These are phyloP conservation scores for Barnardius zonarius DNA, from an alignment of 2,113 vertebrate species.

Conservation along the genomic window DNA sequence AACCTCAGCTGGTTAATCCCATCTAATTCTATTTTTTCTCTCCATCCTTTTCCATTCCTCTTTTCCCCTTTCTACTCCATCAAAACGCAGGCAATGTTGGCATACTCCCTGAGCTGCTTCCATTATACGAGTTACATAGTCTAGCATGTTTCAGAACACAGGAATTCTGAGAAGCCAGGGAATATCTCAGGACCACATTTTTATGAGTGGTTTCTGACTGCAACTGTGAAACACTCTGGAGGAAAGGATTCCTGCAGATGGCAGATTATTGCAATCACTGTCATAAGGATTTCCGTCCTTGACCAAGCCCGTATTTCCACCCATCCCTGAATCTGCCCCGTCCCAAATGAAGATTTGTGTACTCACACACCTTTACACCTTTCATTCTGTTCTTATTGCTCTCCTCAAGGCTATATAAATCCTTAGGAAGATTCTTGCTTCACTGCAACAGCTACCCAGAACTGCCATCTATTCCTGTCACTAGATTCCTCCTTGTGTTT, in stretches of 20 bases:
- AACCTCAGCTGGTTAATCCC: neutral
- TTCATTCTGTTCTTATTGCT: neutral
- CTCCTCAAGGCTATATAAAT: neutral
- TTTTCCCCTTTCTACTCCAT: neutral
- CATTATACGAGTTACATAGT: neutral
- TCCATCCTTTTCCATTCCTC: neutral
- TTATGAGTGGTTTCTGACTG: neutral
- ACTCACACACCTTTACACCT: too few species aligned
- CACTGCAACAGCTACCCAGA: neutral
- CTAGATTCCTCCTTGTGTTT: neutral
- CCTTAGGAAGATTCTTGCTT: neutral
- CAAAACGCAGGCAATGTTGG: neutral
- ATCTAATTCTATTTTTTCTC: neutral
- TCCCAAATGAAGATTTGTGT: neutral
- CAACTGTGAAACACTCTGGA: neutral
- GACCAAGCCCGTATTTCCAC: neutral
- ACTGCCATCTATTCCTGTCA: neutral
- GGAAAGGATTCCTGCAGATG: neutral
- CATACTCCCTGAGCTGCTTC: neutral
- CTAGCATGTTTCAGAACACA: neutral
- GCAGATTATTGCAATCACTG: neutral
- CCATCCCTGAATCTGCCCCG: neutral
- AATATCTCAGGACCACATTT: neutral
- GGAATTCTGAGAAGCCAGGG: neutral
- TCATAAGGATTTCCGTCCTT: neutral